Evolutionary conservation across 2,113 vertebrate genomes (phyloP).

Genomic region (Casuarius casuarius): DNA sequence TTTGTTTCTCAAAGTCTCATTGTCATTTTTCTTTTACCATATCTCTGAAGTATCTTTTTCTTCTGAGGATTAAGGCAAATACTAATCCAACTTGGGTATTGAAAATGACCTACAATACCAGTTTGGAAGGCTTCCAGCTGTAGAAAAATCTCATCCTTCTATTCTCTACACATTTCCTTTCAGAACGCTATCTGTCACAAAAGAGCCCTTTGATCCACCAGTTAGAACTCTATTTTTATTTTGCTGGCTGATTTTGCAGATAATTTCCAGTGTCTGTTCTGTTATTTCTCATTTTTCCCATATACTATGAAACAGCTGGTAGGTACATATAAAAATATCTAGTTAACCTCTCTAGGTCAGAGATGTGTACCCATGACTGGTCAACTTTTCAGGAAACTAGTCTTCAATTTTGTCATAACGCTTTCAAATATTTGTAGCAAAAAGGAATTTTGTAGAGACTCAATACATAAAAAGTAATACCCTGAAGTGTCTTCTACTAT

Average conservation of each 20-base stretch:
- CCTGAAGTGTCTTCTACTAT: neutral
- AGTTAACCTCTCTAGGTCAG: neutral
- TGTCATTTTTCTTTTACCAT: conserved; percentile 36
- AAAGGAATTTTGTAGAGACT: neutral
- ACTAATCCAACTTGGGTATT: conserved; percentile 6
- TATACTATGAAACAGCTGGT: neutral
- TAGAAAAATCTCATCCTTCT: conserved; percentile 45
- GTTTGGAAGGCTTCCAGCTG: conserved; percentile 47
- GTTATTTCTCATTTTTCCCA: conserved; percentile 25
- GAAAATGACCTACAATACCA: conserved; percentile 60
- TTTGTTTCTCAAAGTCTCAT: conserved; percentile 8
- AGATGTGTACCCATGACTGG: neutral
- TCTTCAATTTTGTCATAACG: neutral
- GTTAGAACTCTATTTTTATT: conserved; percentile 38
- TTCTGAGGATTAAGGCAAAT: conserved; percentile 28
- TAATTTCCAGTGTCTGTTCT: conserved; percentile 33
- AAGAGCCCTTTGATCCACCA: conserved; percentile 30
- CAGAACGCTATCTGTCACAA: conserved; percentile 41
- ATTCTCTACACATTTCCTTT: conserved; percentile 9
- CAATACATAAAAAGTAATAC: neutral
- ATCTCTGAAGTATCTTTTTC: conserved; percentile 60
- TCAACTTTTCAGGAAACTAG: neutral
- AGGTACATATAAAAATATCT: neutral
- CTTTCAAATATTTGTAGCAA: neutral
- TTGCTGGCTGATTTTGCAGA: conserved; percentile 49